Evolutionary conservation across 2,113 vertebrate species (phyloP).

Genomic region (Sturnus vulgaris): DNA sequence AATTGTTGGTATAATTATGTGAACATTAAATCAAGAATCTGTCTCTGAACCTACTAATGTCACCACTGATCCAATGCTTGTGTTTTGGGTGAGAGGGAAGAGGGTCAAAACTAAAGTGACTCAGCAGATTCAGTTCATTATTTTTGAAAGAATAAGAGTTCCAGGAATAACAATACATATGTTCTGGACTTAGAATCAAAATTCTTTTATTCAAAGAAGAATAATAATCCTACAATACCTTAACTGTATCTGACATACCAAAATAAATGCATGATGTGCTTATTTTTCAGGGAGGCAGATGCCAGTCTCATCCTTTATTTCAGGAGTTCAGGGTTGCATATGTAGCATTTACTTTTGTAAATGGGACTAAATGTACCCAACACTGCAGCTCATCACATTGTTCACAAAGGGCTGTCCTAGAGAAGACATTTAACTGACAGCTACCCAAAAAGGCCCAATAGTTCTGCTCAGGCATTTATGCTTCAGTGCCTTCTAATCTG

Average conservation of each 20-base stretch:
- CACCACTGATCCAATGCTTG: background rate
- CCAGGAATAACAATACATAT: background rate
- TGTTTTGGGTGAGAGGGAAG: background rate
- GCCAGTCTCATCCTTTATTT: background rate
- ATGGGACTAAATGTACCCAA: background rate
- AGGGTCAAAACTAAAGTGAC: background rate
- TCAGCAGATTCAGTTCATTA: background rate
- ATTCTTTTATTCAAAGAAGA: background rate
- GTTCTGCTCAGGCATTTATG: background rate
- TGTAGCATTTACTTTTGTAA: background rate
- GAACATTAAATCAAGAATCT: background rate
- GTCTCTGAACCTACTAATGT: background rate
- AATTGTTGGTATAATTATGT: background rate
- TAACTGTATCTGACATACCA: background rate
- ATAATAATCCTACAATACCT: background rate
- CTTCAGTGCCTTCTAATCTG: background rate
- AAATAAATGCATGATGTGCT: background rate
- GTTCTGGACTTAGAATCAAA: background rate
- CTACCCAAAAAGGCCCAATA: background rate
- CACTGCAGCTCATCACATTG: background rate
- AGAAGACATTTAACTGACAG: background rate
- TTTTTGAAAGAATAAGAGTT: background rate
- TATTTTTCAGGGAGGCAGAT: background rate
- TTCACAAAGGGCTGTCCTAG: background rate
- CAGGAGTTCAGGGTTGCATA: background rate